Evolutionary conservation across 2,113 vertebrate species (phyloP).

Genomic region (Cnemophilus loriae): DNA sequence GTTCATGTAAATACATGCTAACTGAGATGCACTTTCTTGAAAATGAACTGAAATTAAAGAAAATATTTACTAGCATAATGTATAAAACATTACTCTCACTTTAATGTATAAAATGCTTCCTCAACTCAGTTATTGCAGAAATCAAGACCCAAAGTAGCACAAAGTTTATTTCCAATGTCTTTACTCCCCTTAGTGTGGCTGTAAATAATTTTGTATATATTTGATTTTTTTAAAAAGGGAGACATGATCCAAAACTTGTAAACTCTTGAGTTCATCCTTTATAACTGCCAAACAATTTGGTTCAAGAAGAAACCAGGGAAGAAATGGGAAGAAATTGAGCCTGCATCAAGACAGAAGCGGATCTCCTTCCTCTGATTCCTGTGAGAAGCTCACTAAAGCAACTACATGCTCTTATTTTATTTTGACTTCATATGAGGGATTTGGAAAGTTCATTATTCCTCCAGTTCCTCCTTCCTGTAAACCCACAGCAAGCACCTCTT

Average conservation of each 20-base stretch:
- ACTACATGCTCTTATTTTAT: neutral
- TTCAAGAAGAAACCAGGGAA: neutral
- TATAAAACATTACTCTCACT: constrained; percentile 12
- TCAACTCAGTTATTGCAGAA: neutral
- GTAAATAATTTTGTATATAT: neutral
- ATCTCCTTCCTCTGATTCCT: neutral
- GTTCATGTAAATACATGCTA: constrained; percentile 15
- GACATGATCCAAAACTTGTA: neutral
- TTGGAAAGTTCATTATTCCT: neutral
- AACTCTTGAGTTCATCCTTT: neutral
- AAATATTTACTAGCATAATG: constrained; percentile 20
- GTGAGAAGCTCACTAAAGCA: neutral
- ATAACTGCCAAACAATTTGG: neutral
- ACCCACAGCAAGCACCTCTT: neutral
- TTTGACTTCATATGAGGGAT: neutral
- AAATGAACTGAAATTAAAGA: constrained; percentile 27
- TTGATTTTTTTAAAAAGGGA: neutral
- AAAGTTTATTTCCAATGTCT: neutral
- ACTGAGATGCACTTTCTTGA: neutral
- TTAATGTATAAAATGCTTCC: constrained; percentile 6
- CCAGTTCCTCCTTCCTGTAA: neutral
- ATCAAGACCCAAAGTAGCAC: neutral
- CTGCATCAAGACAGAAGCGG: neutral
- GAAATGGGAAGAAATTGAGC: neutral
- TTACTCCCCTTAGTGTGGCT: neutral